Evolutionary conservation across 2,113 vertebrate genomes (phyloP).

Genomic region (Microcebus ravelobensis): DNA sequence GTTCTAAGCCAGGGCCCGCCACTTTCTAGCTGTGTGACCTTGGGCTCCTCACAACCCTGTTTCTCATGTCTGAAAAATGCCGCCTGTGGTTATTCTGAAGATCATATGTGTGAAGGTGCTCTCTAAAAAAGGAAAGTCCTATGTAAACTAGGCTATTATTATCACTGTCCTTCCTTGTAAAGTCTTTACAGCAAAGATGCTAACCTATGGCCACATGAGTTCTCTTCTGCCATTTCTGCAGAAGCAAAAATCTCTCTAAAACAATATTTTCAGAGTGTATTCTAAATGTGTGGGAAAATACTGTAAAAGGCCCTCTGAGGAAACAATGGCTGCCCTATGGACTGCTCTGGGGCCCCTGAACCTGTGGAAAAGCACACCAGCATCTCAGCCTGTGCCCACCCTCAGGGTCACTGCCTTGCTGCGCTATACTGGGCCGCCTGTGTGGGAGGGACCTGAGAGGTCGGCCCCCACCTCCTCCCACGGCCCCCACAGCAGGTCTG

Average conservation of each 20-base stretch:
- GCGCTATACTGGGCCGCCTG: neutral
- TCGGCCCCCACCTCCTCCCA: neutral
- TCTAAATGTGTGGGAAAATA: neutral
- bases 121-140: neutral
- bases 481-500: neutral
- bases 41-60: neutral
- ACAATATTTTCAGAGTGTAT: neutral
- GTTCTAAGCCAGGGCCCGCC: neutral
- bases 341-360: neutral
- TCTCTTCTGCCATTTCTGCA: neutral
- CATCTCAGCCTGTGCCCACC: neutral
- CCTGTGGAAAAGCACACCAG: neutral
- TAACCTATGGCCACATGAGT: neutral
- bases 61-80: neutral
- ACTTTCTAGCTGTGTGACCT: neutral
- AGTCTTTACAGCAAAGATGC: neutral
- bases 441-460: neutral
- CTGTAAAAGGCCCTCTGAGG: neutral
- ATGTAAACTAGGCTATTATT: fast-evolving
- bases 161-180: neutral
- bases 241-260: neutral
- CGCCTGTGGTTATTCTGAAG: neutral
- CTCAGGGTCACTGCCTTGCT: neutral
- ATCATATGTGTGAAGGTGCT: neutral
- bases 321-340: neutral